phyloP scores from a whole-genome alignment of 2,113 vertebrate genomes.

The Galemys pyrenaicus region DNA sequence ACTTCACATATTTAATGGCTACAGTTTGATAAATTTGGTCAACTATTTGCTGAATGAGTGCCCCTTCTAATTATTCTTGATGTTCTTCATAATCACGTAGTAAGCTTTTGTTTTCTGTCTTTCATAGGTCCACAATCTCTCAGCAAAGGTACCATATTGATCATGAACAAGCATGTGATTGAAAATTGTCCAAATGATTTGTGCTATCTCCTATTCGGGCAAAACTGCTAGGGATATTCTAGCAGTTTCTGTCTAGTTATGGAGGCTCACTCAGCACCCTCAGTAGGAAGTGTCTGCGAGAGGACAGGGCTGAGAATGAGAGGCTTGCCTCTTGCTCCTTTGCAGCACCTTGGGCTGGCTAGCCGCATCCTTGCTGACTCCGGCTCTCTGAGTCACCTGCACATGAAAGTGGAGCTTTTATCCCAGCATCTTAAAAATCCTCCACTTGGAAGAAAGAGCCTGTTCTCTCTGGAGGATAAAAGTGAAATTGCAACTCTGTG shows the following conservation, averaged over 20 bases:
- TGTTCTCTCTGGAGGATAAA: slow-evolving; percentile 54
- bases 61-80: not conserved
- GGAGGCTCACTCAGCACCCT: not conserved
- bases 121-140: not conserved
- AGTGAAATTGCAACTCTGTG: slow-evolving; percentile 43
- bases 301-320: not conserved
- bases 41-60: not conserved
- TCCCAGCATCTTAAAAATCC: slow-evolving; percentile 52
- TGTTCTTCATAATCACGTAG: not conserved
- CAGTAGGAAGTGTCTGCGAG: not conserved
- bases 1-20: not conserved
- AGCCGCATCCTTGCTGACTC: slow-evolving; percentile 34
- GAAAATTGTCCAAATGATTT: not conserved
- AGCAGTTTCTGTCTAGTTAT: too few species aligned
- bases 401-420: slow-evolving; percentile 68
- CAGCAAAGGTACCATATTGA: not conserved
- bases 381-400: slow-evolving; percentile 48
- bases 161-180: not conserved
- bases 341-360: not conserved
- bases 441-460: slow-evolving; percentile 34
- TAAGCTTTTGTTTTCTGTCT: not conserved
- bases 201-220: not conserved
- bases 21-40: not conserved
- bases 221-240: not conserved
- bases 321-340: not conserved